These are phyloP conservation scores for Cephus rjabovi DNA, from an alignment of 2,888 invertebrate species.

Conservation along the genomic window DNA sequence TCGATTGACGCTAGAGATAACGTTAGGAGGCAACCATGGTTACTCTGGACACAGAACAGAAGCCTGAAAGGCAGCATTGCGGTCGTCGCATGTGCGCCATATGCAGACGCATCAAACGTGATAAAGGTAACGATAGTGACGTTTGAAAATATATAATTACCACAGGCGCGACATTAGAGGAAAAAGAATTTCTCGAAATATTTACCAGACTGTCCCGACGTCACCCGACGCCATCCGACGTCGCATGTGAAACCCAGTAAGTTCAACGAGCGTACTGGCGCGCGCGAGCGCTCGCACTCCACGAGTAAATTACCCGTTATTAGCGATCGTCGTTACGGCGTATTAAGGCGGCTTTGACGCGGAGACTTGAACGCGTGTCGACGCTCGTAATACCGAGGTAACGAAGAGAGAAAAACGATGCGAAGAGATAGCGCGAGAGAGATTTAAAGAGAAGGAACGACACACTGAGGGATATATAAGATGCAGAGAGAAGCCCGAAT, in stretches of 20 bases:
- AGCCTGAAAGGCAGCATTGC: constrained; percentile 64
- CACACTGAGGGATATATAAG: not conserved
- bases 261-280: not conserved
- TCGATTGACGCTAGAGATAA: constrained; percentile 45
- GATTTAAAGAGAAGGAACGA: not conserved
- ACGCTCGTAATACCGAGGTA: not conserved
- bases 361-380: not conserved
- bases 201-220: not conserved
- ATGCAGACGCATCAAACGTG: constrained; percentile 64
- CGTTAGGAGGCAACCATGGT: constrained; percentile 49
- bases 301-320: not conserved
- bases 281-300: not conserved
- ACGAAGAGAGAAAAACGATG: not conserved
- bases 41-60: constrained; percentile 64
- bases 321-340: not conserved
- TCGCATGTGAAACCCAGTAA: not conserved
- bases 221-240: not conserved
- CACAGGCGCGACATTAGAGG: not conserved
- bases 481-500: not conserved
- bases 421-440: not conserved
- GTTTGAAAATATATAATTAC: not conserved
- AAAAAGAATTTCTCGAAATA: not conserved
- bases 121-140: constrained; percentile 56
- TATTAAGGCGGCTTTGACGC: not conserved
- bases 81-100: constrained; percentile 64